Base-by-base conservation (phyloP, 1,140 invertebrate genomes). In the Musca domestica region DNA sequence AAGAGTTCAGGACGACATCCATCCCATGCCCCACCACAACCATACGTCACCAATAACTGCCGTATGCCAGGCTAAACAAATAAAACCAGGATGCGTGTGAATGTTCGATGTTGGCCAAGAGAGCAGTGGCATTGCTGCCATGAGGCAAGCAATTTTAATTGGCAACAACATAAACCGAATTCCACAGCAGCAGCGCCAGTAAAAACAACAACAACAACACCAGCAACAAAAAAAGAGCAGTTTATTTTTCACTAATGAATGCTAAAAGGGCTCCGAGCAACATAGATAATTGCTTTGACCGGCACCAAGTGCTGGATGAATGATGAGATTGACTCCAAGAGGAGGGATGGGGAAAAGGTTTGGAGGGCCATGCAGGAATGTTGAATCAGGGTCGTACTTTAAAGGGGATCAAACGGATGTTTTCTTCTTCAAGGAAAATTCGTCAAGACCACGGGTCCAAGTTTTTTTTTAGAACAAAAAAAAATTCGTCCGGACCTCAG, bases 91-190 rank as follows among this genome's bases (percentile, higher is more conserved):
- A 41, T 61, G 19, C 20, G 48, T 19, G 48, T 51, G 48, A 51
- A 51, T 51, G 48, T 51, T n/a, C 48, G 2, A 10, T 41, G 4
- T 5, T 5, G 34, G 34, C 6, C 34, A 41, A 41, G 27, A 30
- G 27, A 30, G 27, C 9, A 30, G 27, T 30, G 3, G 10, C 34
- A 41, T 9, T 5, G 34, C 34, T n/a, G n/a, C n/a, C n/a, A n/a
- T n/a, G n/a, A n/a, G n/a, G n/a, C n/a, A n/a, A 41, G 34, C 34
- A 79, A 79, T 77, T 79, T 79, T 79, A 79, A 79, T 79, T 79
- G 77, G 77, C 77, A 79, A 79, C 77, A 76, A 73, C 70, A 77
- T 54, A 68, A 54, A 76, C 74, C 76, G 77, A 54, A 56, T 41
- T 2, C 34, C 34, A 54, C 6, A 34, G 27, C 25, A 25, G 22